A percentile compares a stretch with the other conserved stretches of the same genome.
These are phyloP conservation scores for Brachyopa scutellaris DNA, from an alignment of 2,888 invertebrate species.

Conservation along the genomic window DNA sequence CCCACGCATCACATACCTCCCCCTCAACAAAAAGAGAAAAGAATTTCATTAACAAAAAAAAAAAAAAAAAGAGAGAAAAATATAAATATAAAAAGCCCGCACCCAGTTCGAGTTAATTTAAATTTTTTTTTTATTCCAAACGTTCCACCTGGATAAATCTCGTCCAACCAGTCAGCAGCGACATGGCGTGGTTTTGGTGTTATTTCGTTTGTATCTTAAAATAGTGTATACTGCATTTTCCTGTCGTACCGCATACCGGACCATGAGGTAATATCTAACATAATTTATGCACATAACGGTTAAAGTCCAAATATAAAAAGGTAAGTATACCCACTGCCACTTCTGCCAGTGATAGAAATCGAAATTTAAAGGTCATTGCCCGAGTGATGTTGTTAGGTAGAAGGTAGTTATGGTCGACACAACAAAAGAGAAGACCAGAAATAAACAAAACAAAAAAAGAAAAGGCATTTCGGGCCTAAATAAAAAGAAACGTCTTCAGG, in stretches of 20 bases:
- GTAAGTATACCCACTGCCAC: conserved; percentile 23
- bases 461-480: too few species aligned
- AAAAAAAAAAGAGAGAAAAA: background rate
- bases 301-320: conserved; percentile 30
- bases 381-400: background rate
- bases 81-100: conserved; percentile 22
- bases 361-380: conserved; percentile 66
- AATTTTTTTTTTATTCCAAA: background rate
- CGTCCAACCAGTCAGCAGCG: conserved; percentile 18
- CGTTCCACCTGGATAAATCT: conserved; percentile 68
- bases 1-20: conserved; percentile 3
- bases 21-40: too few species aligned
- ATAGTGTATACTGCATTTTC: conserved; percentile 17
- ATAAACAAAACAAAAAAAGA: conserved; percentile 17
- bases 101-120: conserved; percentile 39
- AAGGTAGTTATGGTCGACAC: conserved; percentile 19
- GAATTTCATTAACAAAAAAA: conserved; percentile 20
- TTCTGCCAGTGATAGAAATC: conserved; percentile 54
- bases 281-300: conserved; percentile 70
- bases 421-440: background rate
- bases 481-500: background rate
- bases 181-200: background rate
- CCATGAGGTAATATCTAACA: conserved; percentile 47
- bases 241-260: background rate
- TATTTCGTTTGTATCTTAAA: conserved; percentile 32